Base-by-base conservation (phyloP, 64 coral and sea anemone species). In the Porites lutea region DNA sequence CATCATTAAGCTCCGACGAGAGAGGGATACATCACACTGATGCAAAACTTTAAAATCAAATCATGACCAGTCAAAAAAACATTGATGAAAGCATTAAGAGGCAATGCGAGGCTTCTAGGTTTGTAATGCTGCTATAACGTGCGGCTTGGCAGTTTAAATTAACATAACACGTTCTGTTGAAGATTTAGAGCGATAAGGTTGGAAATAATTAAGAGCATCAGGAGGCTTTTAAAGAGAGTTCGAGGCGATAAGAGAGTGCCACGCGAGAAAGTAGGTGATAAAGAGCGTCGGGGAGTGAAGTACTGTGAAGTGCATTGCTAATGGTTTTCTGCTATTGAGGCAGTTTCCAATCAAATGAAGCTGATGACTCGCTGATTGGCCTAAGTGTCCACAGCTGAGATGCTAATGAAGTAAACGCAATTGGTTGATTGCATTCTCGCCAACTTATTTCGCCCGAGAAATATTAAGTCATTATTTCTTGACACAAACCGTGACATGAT, bases 371-470 rank as follows among this genome's bases (percentile, higher is more conserved):
- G 88, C 75, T 94, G 82, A 97, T 96, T 97, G 95, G 95, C 76
- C 86, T 83, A 97, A 97, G 95, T 97, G 95, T 94, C 85, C 93
- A 91, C 95, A 97, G 92, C 91, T 94, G 89, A 97, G 81, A 97
- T 97, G 95, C 81, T 97, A 97, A 97, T 94, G 95, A 86, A 75
- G 88, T 78, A 94, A 80, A 94, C 79, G 95, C 89, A 88, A 97
- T 97, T 91, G 95, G 87, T 72, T 78, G 86, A 87, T 93, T 93
- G 95, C 75, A 91, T 91, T 97, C 62, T 86, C 64, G 68, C 74
- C 77, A 83, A 91, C 88, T 85, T 82, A 92, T 94, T 97, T 97
- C 86, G 92, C 89, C 93, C 88, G 88, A 97, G 95, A 91, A 88
- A 92, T 97, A 94, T 97, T 94, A 94, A 97, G 87, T 97, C 95